Evolutionary conservation across 1,140 invertebrate species (phyloP), one percentile per base, ranked within the genome.

Genomic region (Drosophila micromelanica): DNA sequence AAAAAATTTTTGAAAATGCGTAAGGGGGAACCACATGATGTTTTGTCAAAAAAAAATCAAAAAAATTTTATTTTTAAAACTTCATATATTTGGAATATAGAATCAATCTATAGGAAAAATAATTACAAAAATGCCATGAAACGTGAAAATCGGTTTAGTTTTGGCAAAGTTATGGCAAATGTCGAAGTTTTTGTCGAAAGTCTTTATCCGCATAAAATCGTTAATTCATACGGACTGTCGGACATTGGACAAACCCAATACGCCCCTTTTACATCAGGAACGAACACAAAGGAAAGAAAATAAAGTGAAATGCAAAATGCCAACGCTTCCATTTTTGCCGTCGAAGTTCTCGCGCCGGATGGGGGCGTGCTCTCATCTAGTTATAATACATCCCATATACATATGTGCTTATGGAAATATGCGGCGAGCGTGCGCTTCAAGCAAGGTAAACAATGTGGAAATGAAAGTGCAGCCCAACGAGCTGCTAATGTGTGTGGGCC

Each of bases 221-320:
- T 5, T 23, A 23, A 23, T 23, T 0, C 27, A 27, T 0, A 27
- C 27, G 27, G 27, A 27, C 8, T 3, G 13, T 2, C 15, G 13
- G 4, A 15, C 13, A 40, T 11, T 40, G 0, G 5, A 5, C 13
- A 17, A 9, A 3, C 0, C 42, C 2, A 43, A 43, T 43, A 43
- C 15, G 15, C 15, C 15, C 42, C 0, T 15, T 9, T 17, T 2
- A 43, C 9, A 8, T 43, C 13, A 17, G 2, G 20, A n/a, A 27
- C 11, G 45, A 27, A 6, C 6, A 27, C 27, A 27, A 27, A 27
- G 27, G 46, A 6, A 49, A 7, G 46, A 23, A 13, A 30, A 49
- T 68, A 92, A 73, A 96, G 60, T 71, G 97, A 38, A 93, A 93
- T 74, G 96, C 7, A 92, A 96, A 56, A 90, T 94, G 5, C 97